Evolutionary conservation across 2,888 invertebrate genomes (phyloP), one percentile per base, ranked within the genome.

Genomic region (Herminia tarsipennalis): DNA sequence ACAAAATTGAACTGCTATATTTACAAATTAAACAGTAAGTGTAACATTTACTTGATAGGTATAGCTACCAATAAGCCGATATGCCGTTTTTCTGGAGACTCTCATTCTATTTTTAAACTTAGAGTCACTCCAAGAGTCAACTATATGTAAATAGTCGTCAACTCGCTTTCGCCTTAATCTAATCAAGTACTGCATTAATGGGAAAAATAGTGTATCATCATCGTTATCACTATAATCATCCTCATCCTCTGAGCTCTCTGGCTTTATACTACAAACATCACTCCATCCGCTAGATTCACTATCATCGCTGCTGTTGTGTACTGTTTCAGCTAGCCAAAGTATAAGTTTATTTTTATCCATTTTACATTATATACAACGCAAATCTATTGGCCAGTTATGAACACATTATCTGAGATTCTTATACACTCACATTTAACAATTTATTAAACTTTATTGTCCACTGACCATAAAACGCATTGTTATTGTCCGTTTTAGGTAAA

Each of bases 101-200:
- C 83, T 60, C 53, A 85, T 65, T 5, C 78, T 73, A 52, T 73
- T 82, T 70, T 81, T 82, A 47, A 85, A 85, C 58, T 84, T 82
- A 2, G 65, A 42, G 50, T 83, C 82, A 2, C 75, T 76, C 83
- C 83, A 85, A 9, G 84, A 83, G 30, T 84, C 83, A 9, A 85
- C 73, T 21, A 81, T 81, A 33, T 83, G 78, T 33, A 83, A 71
- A 52, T 83, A 85, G 51, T 85, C 84, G 50, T 85, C 82, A 4
- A 82, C 76, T 41, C 84, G 67, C 60, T 75, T 78, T 45, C 78
- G 64, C 54, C 73, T 65, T 24, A 75, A 53, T 50, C 81, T 70
- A 41, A 81, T 66, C 52, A 83, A 62, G 67, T 81, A 79, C 33
- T 79, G 83, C 83, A 84, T 83, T 2, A 83, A 37, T 9, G 84